phyloP scores from a whole-genome alignment of 2,113 vertebrate species.

The Odocoileus hemionus region DNA sequence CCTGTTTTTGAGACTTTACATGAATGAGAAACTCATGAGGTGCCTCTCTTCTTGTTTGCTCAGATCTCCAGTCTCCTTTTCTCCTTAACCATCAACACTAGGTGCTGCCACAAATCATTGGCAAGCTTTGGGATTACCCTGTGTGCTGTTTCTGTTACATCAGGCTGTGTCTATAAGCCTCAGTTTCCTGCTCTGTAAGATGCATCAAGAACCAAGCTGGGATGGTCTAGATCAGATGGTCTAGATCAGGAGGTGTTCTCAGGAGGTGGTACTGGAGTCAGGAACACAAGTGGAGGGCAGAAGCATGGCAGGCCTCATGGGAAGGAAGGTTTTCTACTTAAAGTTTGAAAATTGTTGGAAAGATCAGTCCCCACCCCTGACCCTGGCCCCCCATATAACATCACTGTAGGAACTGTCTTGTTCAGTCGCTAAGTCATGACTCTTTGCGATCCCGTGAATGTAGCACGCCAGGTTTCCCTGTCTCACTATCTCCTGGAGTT shows the following conservation, averaged over 20 bases:
- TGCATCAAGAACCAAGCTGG: background rate
- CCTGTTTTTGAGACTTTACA: background rate
- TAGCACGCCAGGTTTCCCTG: background rate
- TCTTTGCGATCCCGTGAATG: background rate
- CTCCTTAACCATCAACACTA: background rate
- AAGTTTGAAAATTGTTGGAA: background rate
- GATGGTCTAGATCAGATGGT: background rate
- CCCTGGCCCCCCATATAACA: background rate
- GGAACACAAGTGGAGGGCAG: background rate
- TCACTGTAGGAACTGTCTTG: background rate
- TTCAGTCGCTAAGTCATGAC: background rate
- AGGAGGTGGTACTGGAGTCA: background rate
- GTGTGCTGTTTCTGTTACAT: background rate
- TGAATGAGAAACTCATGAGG: background rate
- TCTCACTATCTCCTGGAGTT: background rate
- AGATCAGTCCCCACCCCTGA: background rate
- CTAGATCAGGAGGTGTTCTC: background rate
- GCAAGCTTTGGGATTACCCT: background rate
- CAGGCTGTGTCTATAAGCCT: background rate
- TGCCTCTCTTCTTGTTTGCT: background rate
- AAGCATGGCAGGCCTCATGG: background rate
- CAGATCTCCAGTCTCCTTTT: background rate
- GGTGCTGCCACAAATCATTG: background rate
- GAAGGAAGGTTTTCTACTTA: background rate
- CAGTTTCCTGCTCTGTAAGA: background rate